Base-by-base conservation (phyloP, 2,888 invertebrate species). In the Abrostola tripartita region DNA sequence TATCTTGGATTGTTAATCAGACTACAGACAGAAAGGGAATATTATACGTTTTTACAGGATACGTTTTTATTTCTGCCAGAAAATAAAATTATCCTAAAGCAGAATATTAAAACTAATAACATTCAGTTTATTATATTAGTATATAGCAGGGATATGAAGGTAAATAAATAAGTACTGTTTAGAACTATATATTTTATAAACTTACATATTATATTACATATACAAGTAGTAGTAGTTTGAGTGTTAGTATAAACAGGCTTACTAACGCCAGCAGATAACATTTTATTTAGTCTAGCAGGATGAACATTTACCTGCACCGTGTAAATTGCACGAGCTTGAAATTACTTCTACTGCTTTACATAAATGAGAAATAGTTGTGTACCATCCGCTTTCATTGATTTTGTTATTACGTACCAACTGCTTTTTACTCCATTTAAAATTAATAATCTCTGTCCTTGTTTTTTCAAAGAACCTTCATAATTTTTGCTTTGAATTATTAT, bases 281-380 rank as follows among this genome's bases (percentile, higher is more conserved):
- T 86, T 90, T 88, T 88, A 88, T 88, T 87, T 85, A 85, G 81
- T 82, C 84, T 78, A 80, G 84, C 86, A 83, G 82, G 75, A 80
- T 78, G 85, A 82, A 85, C 81, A 81, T 87, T 82, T 85, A 84
- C 82, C 83, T 83, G 86, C 85, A 84, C 90, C 88, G 87, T 89
- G 90, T 90, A 91, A 92, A 91, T 88, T 89, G 88, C 85, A 82
- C 83, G 83, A 83, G 86, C 84, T 85, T 86, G 82, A 88, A 91
- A 91, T 91, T 90, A 90, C 87, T 87, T 87, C 85, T 85, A 86
- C 87, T 84, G 83, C 90, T 90, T 90, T 88, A 88, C 84, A 88
- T 84, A 85, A 88, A 85, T 82, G 85, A 84, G 86, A 85, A 87
- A 89, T 88, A 88, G 83, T 86, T 84, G 79, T 83, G 78, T 83